Conservation (phyloP, 2,113 vertebrate species). For the Hippocampus zosterae region DNA sequence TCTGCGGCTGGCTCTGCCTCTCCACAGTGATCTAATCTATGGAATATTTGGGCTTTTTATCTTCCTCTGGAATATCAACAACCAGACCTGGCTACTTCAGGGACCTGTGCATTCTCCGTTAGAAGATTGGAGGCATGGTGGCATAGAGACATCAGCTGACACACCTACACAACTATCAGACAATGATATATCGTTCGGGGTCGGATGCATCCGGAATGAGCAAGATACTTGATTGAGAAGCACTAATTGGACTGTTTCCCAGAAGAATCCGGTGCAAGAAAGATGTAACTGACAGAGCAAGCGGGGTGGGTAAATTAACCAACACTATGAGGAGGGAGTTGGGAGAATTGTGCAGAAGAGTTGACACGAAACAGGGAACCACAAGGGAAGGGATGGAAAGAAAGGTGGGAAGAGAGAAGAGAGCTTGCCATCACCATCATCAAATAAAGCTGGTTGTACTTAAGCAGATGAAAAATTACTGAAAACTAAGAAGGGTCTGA, state of each 20-base stretch:
- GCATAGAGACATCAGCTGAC: constrained; percentile 16
- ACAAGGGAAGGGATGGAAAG: constrained; percentile 15
- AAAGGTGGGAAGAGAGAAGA: constrained; percentile 22
- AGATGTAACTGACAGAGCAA: constrained; percentile 9
- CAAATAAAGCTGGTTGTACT: constrained; percentile 37
- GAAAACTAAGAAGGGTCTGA: constrained; percentile 13
- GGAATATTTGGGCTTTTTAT: constrained; percentile 36
- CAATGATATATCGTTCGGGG: constrained; percentile 13
- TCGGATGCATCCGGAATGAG: constrained; percentile 5
- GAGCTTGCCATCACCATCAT: constrained; percentile 40
- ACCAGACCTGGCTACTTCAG: constrained; percentile 11
- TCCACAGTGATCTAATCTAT: constrained; percentile 42
- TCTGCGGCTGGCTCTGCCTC: constrained; percentile 35
- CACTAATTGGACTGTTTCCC: constrained; percentile 28
- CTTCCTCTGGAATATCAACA: constrained; percentile 44
- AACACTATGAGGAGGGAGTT: constrained; percentile 22
- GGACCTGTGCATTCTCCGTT: constrained; percentile 11
- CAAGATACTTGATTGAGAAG: constrained; percentile 16
- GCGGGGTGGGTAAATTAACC: constrained; percentile 19
- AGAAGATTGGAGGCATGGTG: constrained; percentile 15
- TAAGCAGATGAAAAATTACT: constrained; percentile 17
- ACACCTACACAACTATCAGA: constrained; percentile 15
- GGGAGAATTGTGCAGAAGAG: constrained; percentile 16
- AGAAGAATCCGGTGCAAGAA: constrained; percentile 10
- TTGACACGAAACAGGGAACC: constrained; percentile 29